These are phyloP conservation scores for Harpagoxenus sublaevis DNA, from an alignment of 2,888 invertebrate genomes.

Conservation along the genomic window DNA sequence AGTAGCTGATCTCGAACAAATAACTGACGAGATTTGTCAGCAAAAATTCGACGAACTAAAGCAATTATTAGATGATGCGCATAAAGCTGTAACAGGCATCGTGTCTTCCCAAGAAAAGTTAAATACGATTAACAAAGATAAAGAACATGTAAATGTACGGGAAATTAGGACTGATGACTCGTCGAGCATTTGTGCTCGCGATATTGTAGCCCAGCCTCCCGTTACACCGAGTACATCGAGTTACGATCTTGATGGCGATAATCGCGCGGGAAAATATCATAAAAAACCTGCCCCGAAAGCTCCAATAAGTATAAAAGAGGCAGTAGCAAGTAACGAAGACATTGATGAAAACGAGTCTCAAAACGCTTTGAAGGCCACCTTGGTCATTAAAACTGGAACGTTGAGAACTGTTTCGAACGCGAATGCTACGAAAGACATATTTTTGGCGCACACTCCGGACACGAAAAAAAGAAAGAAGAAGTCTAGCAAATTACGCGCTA, in stretches of 20 bases:
- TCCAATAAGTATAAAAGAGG: slow-evolving; percentile 75
- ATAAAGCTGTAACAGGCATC: slow-evolving; percentile 78
- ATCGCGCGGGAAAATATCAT: slow-evolving; percentile 87
- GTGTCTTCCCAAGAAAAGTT: slow-evolving; percentile 75
- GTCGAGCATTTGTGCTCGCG: neutral
- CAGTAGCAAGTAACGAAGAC: slow-evolving; percentile 67
- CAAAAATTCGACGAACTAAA: slow-evolving; percentile 81
- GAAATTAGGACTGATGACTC: neutral
- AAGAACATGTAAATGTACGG: neutral
- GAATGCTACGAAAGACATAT: slow-evolving; percentile 76
- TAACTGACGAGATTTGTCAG: slow-evolving; percentile 78
- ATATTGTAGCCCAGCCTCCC: neutral
- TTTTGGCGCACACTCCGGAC: slow-evolving; percentile 73
- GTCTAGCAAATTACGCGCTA: slow-evolving; percentile 71
- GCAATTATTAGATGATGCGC: slow-evolving; percentile 78
- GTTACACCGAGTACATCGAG: slow-evolving; percentile 66
- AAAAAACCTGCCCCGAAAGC: slow-evolving; percentile 87
- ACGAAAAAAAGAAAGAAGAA: slow-evolving; percentile 72
- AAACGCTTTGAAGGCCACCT: slow-evolving; percentile 86
- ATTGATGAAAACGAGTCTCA: slow-evolving; percentile 64
- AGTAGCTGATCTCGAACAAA: slow-evolving; percentile 48
- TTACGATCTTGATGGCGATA: slow-evolving; percentile 76
- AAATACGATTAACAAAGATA: neutral
- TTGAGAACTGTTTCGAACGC: slow-evolving; percentile 80
- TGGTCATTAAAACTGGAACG: slow-evolving; percentile 87